Percentiles rank a stretch among this genome's conserved stretches.
Evolutionary conservation across 2,888 invertebrate genomes (phyloP).

Genomic region (Cyaniris semiargus): DNA sequence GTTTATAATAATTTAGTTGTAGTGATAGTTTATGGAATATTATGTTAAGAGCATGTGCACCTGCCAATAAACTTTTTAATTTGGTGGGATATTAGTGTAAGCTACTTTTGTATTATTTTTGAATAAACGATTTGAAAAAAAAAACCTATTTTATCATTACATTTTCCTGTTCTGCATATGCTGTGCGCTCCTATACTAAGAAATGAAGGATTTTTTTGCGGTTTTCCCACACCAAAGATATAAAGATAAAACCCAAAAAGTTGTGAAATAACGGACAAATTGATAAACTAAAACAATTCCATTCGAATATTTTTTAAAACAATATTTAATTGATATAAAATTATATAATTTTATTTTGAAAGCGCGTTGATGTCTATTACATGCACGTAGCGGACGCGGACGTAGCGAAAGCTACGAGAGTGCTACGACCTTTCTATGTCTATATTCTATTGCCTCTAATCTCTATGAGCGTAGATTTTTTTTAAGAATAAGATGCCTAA

Average conservation of each 20-base stretch:
- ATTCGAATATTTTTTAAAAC: too few relatives aligned
- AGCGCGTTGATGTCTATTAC: not conserved
- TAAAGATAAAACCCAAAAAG: not conserved
- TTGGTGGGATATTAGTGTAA: too few relatives aligned
- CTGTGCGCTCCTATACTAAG: not conserved
- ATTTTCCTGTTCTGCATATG: not conserved
- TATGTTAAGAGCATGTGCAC: too few relatives aligned
- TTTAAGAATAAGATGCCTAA: not conserved
- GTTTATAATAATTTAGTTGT: too few relatives aligned
- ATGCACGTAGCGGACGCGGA: not conserved
- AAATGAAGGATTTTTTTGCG: not conserved
- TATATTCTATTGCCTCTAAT: not conserved
- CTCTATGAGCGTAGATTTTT: not conserved
- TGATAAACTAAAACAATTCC: too few relatives aligned
- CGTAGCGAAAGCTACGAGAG: conserved; percentile 11
- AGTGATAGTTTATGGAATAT: too few relatives aligned
- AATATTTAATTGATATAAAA: too few relatives aligned
- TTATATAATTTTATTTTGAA: too few relatives aligned
- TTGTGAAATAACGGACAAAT: not conserved
- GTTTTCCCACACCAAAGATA: not conserved
- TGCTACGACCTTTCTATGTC: conserved; percentile 3
- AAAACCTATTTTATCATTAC: not conserved
- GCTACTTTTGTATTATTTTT: too few relatives aligned
- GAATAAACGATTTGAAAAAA: too few relatives aligned
- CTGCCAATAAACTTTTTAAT: too few relatives aligned